Base-by-base conservation (phyloP, 1,140 invertebrate species). In the Diorhabda carinulata region DNA sequence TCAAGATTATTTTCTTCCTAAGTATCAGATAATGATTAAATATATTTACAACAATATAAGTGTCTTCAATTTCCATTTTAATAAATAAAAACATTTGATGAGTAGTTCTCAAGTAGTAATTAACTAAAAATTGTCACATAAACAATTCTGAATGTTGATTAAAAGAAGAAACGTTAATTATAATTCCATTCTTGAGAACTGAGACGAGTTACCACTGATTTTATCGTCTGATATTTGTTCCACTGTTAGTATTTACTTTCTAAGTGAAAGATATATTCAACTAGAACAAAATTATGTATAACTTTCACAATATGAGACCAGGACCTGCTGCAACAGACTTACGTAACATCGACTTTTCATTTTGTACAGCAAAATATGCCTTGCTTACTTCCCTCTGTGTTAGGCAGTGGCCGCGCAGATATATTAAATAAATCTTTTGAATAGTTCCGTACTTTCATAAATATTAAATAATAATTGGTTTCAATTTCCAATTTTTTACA, bases 211-310 rank as follows among this genome's bases (percentile, higher is more conserved):
- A n/a, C 47, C 47, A 52, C 47, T 52, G 47, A 52, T n/a, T 52
- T 52, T n/a, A 52, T 4, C 47, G 47, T 52, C 47, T 52, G 47
- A 52, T 52, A 52, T 52, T 52, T 52, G 47, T 52, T 52, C 47
- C 47, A 52, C 47, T 52, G 47, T 52, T 52, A 52, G 47, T 52
- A 52, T 52, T 52, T 52, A 52, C 47, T 52, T 52, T 52, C 47
- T 52, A 52, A 52, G 47, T 52, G 47, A 52, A 52, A 52, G 47
- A 52, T 52, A 52, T 52, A 25, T 25, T 25, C 25, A 25, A 25
- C 47, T 52, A 52, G 47, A 52, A 52, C 47, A 52, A 52, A 52
- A 52, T 52, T 52, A 52, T 25, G 25, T 25, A 25, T 52, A 52
- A 52, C 47, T 52, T 52, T 52, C 47, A 52, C 47, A 52, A 52